These are phyloP conservation scores for Heteractis magnifica DNA, from an alignment of 92 coral and sea anemone species.

Conservation along the genomic window DNA sequence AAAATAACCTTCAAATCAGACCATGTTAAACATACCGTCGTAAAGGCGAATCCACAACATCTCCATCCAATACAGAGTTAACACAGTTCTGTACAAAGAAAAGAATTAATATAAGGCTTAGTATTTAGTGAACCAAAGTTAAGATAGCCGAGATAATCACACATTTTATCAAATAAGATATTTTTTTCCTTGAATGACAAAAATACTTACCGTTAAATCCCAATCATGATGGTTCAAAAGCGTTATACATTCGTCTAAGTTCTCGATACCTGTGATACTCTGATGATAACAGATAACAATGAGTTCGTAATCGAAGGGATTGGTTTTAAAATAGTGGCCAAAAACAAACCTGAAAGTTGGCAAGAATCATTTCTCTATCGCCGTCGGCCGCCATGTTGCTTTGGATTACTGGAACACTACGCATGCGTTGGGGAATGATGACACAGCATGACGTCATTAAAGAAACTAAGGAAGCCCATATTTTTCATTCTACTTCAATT, in stretches of 20 bases:
- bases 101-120: neutral
- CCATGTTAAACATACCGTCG: slow-evolving; percentile 54
- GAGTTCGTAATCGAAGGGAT: neutral
- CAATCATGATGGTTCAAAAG: slow-evolving; percentile 92
- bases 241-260: slow-evolving; percentile 92
- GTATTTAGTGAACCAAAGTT: slow-evolving; percentile 3
- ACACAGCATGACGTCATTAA: slow-evolving; percentile 35
- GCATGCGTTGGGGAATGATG: slow-evolving; percentile 60
- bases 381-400: slow-evolving; percentile 98
- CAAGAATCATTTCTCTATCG: slow-evolving; percentile 97
- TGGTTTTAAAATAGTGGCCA: neutral
- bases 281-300: slow-evolving; percentile 29
- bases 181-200: slow-evolving; percentile 4
- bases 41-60: slow-evolving; percentile 56
- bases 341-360: slow-evolving; percentile 90
- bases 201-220: slow-evolving; percentile 84
- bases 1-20: too few relatives aligned
- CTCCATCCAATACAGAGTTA: slow-evolving; percentile 80
- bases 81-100: slow-evolving; percentile 75
- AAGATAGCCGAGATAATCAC: neutral
- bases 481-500: neutral
- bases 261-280: slow-evolving; percentile 97
- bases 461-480: slow-evolving; percentile 25
- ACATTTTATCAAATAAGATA: neutral
- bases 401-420: slow-evolving; percentile 42